A percentile compares a stretch with the other conserved stretches of the same genome.
These are phyloP conservation scores for Gila robusta DNA, from an alignment of 2,797 vertebrate species.

Conservation along the genomic window DNA sequence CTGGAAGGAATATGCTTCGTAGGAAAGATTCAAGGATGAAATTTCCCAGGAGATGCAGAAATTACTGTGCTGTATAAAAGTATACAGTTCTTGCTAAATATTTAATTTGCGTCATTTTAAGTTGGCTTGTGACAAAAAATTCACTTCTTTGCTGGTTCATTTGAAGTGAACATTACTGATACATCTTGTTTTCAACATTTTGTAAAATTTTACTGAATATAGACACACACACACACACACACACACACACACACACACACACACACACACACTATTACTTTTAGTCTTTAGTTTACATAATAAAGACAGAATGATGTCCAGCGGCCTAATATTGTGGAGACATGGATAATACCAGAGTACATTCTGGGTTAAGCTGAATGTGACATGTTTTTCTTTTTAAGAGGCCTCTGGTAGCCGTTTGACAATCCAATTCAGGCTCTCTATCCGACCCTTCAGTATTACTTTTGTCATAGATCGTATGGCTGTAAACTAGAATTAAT, in stretches of 20 bases:
- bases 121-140: slow-evolving; percentile 14
- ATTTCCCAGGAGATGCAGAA: slow-evolving; percentile 55
- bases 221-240: no score
- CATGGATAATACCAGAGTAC: not conserved
- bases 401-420: slow-evolving; percentile 33
- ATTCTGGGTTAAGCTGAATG: slow-evolving; percentile 18
- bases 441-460: slow-evolving; percentile 12
- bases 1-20: slow-evolving; percentile 49
- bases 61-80: slow-evolving; percentile 35
- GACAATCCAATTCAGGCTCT: slow-evolving; percentile 16
- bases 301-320: not conserved
- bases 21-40: slow-evolving; percentile 46
- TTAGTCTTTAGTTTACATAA: not conserved
- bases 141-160: not conserved
- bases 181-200: not conserved
- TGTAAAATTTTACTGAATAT: not conserved
- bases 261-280: not conserved
- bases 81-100: slow-evolving; percentile 41
- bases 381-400: slow-evolving; percentile 20
- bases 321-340: not conserved
- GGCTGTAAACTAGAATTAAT: slow-evolving; percentile 46
- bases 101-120: slow-evolving; percentile 27
- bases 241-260: no score
- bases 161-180: not conserved
- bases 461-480: slow-evolving; percentile 38